Conservation (phyloP, 2,113 vertebrate genomes). For the Thinocorus orbignyianus region DNA sequence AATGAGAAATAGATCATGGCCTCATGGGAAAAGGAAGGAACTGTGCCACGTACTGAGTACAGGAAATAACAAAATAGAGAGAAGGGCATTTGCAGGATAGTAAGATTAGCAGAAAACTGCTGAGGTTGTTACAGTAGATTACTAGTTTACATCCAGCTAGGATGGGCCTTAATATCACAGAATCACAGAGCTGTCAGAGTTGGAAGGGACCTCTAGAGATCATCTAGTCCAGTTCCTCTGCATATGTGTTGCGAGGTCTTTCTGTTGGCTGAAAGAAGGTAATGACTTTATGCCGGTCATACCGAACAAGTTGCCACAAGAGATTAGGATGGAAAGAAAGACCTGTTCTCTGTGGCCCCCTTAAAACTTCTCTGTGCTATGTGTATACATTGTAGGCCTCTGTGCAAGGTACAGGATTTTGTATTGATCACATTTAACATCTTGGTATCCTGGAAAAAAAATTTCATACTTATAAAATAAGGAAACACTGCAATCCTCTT, state of each 20-base stretch:
- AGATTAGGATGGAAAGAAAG: neutral
- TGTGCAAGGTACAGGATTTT: neutral
- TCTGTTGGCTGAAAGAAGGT: neutral
- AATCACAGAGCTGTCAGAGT: too few species aligned
- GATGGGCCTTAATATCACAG: neutral
- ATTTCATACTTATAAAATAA: neutral
- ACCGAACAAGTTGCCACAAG: neutral
- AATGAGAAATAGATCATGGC: neutral
- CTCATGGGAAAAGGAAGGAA: neutral
- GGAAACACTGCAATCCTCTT: neutral
- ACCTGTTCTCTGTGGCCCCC: neutral
- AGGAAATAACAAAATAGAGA: neutral
- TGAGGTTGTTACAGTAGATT: neutral
- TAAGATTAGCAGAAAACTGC: neutral
- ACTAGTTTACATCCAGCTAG: neutral
- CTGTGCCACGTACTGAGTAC: neutral
- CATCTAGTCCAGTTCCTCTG: too few species aligned
- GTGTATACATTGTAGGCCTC: neutral
- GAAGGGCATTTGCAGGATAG: neutral
- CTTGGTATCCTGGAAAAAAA: neutral
- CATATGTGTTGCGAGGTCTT: neutral
- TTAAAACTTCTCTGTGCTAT: neutral
- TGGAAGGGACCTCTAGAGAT: too few species aligned
- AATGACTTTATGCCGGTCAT: neutral
- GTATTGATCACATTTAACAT: neutral